Evolutionary conservation across 2,113 vertebrate genomes (phyloP).

Genomic region (Paradoxurus hermaphroditus): DNA sequence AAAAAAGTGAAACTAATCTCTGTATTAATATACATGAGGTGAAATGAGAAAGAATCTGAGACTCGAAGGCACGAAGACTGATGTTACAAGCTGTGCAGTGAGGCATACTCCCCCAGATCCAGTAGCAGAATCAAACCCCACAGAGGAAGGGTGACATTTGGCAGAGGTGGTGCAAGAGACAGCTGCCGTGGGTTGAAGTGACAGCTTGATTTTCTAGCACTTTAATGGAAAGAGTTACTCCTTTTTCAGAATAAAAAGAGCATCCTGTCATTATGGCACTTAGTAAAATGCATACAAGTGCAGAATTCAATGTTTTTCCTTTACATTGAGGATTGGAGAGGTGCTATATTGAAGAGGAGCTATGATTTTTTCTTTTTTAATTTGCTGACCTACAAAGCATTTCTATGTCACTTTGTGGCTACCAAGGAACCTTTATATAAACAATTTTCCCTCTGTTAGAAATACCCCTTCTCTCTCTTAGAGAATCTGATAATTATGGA

Average conservation of each 20-base stretch:
- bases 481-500: neutral
- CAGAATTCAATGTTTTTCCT: constrained; percentile 6
- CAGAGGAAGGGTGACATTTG: constrained; percentile 55
- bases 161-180: constrained; percentile 56
- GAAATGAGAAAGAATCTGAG: constrained; percentile 47
- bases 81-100: constrained; percentile 55
- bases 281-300: neutral
- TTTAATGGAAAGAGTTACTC: constrained; percentile 56
- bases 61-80: constrained; percentile 46
- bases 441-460: neutral
- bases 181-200: constrained; percentile 31
- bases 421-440: neutral
- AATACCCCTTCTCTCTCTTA: neutral
- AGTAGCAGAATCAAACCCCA: constrained; percentile 42
- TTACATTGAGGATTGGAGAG: neutral
- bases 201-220: constrained; percentile 47
- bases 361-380: neutral
- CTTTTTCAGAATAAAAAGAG: constrained; percentile 60
- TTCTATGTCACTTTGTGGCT: neutral
- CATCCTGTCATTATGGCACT: neutral
- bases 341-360: neutral
- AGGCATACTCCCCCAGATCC: constrained; percentile 16
- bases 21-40: constrained; percentile 54
- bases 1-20: constrained; percentile 67
- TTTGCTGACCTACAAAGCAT: neutral